These are phyloP conservation scores for Crotalus tigris DNA, from an alignment of 2,113 vertebrate species.

Conservation along the genomic window DNA sequence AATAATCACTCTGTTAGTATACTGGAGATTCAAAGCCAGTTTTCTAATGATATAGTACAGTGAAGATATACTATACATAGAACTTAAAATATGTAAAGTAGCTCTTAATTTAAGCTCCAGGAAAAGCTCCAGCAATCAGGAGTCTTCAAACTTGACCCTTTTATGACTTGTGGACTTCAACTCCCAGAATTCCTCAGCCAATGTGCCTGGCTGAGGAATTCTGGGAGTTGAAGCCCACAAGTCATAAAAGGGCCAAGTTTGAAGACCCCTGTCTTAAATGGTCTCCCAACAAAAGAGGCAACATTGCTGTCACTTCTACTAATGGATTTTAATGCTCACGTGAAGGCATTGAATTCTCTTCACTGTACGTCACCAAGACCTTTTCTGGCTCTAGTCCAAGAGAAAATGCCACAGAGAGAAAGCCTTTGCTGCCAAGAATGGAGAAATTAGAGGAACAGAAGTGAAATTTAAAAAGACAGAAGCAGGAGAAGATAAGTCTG, in stretches of 20 bases:
- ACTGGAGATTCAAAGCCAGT: background rate
- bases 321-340: background rate
- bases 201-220: too few relatives aligned
- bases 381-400: background rate
- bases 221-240: too few relatives aligned
- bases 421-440: conserved; percentile 12
- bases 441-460: conserved; percentile 9
- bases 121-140: background rate
- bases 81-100: background rate
- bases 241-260: too few relatives aligned
- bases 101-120: background rate
- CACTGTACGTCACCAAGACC: background rate
- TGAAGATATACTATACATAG: background rate
- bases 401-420: background rate
- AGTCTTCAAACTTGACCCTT: too few relatives aligned
- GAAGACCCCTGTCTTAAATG: background rate
- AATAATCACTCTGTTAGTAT: background rate
- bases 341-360: background rate
- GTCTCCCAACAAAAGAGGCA: background rate
- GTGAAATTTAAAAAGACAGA: background rate
- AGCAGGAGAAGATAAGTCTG: background rate
- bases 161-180: too few relatives aligned
- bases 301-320: background rate
- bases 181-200: too few relatives aligned
- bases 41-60: background rate